phyloP scores from a whole-genome alignment of 2,888 invertebrate species.

The Spisula solida region DNA sequence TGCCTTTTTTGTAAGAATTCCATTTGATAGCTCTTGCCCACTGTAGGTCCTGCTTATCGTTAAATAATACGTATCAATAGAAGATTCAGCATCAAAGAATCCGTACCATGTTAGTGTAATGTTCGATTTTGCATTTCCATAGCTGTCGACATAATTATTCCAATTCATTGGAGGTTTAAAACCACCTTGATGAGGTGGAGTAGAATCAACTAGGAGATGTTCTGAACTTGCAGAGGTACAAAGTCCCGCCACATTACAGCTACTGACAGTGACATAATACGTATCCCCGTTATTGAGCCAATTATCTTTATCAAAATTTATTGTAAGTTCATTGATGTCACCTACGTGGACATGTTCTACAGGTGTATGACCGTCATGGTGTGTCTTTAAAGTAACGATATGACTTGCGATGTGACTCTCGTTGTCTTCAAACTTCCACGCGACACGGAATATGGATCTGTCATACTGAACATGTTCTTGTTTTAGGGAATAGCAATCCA shows the following conservation, averaged over 20 bases:
- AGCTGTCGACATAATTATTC: constrained; percentile 33
- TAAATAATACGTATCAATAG: constrained; percentile 56
- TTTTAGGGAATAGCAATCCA: neutral
- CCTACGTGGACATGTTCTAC: constrained; percentile 55
- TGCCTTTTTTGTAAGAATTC: constrained; percentile 6
- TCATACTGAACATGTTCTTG: constrained; percentile 50
- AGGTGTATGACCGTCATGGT: constrained; percentile 58
- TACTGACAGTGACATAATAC: constrained; percentile 59
- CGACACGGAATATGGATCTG: constrained; percentile 54
- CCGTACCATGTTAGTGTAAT: constrained; percentile 69
- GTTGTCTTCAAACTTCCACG: constrained; percentile 58
- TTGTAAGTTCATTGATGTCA: constrained; percentile 41
- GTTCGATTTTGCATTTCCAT: neutral
- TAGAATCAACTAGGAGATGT: constrained; percentile 69
- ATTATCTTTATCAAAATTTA: constrained; percentile 50
- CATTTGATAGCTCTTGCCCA: constrained; percentile 58
- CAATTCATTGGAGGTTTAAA: constrained; percentile 63
- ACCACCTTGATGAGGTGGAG: constrained; percentile 73
- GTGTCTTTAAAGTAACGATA: constrained; percentile 53
- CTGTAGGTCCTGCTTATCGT: constrained; percentile 58
- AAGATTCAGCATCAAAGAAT: constrained; percentile 70
- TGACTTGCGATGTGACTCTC: constrained; percentile 62
- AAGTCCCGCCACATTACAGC: constrained; percentile 68
- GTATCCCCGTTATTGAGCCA: constrained; percentile 63
- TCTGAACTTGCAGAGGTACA: constrained; percentile 64